Evolutionary conservation across 2,888 invertebrate species (phyloP).

Genomic region (Cantharis flavilabris): DNA sequence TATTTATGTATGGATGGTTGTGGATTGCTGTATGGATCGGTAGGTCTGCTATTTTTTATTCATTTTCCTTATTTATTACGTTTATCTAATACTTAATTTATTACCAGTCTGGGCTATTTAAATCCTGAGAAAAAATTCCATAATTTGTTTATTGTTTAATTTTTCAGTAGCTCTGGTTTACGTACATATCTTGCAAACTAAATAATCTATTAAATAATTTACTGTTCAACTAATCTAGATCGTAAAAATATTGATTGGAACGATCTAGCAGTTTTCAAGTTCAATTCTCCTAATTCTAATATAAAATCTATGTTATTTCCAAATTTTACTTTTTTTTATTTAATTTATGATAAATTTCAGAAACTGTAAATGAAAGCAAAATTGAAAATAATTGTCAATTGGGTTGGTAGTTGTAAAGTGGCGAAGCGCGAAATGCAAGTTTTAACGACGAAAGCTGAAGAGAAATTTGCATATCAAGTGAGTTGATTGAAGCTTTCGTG

Average conservation of each 20-base stretch:
- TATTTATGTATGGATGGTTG: slow-evolving; percentile 90
- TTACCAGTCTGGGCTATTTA: neutral
- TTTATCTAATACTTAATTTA: neutral
- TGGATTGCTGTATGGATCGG: slow-evolving; percentile 86
- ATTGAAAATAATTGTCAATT: neutral
- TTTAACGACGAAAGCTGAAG: neutral
- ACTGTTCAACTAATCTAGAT: neutral
- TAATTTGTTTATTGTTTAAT: neutral
- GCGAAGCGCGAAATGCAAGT: neutral
- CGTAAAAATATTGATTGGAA: neutral
- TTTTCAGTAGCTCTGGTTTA: neutral
- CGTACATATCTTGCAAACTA: neutral
- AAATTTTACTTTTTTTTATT: too few species aligned
- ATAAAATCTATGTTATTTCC: too few species aligned
- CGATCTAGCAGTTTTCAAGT: neutral
- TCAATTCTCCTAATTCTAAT: too few species aligned
- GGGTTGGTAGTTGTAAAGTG: neutral
- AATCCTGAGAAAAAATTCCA: neutral
- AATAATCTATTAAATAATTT: too few species aligned
- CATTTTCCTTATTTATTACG: neutral
- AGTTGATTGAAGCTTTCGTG: neutral
- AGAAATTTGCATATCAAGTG: neutral
- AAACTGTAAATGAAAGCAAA: too few species aligned
- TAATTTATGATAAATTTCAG: too few species aligned
- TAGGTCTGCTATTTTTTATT: slow-evolving; percentile 60